These are phyloP conservation scores for Drosophila tanythrix DNA, from an alignment of 2,888 invertebrate species.

Conservation along the genomic window DNA sequence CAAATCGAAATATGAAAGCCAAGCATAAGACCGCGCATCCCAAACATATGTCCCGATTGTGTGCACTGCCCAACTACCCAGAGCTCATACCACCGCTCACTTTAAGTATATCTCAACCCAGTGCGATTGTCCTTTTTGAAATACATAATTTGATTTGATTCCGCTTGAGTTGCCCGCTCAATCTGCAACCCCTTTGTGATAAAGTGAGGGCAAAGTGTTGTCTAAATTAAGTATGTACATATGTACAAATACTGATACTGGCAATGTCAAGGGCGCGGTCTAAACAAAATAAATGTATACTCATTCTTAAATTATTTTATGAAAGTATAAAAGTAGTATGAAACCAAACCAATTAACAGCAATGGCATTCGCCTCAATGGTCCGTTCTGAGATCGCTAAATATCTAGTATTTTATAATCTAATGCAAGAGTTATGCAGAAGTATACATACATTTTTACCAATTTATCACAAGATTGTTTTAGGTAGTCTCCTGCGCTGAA, in stretches of 20 bases:
- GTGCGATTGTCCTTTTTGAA: constrained; percentile 45
- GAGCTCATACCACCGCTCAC: constrained; percentile 12
- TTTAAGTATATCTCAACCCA: constrained; percentile 29
- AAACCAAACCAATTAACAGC: background rate
- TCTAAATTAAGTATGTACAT: constrained; percentile 1
- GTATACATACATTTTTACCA: constrained; percentile 7
- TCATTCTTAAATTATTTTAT: background rate
- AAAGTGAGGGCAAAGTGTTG: background rate
- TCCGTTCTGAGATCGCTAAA: constrained; percentile 5
- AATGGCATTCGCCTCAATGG: background rate
- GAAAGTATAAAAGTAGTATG: background rate
- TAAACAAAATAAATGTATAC: background rate
- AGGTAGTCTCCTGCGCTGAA: constrained; percentile 1
- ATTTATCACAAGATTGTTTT: constrained; percentile 9
- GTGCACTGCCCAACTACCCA: constrained; percentile 60
- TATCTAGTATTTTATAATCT: constrained; percentile 24
- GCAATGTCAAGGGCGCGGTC: constrained; percentile 1
- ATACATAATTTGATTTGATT: constrained; percentile 73
- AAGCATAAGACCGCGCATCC: constrained; percentile 46
- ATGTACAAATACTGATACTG: background rate
- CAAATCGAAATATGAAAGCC: constrained; percentile 36
- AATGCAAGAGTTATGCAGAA: background rate
- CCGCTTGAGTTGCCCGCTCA: constrained; percentile 61
- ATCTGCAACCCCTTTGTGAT: constrained; percentile 32
- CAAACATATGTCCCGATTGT: constrained; percentile 81